Percentiles rank a stretch among this genome's conserved stretches.
Conservation (phyloP, 1,140 invertebrate species). For the Alviniconcha marisindica region DNA sequence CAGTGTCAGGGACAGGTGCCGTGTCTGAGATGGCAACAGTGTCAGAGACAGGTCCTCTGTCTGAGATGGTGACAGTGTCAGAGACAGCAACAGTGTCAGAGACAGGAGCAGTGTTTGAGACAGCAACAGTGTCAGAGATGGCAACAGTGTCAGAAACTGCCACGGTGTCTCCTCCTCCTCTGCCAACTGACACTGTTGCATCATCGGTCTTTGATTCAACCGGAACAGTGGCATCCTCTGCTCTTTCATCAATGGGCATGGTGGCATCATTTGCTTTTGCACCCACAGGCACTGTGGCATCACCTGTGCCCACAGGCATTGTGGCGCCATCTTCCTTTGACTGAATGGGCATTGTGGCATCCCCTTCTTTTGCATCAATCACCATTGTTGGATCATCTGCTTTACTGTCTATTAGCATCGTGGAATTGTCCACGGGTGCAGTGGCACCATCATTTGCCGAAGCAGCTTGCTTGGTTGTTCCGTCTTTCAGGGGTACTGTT, state of each 20-base stretch:
- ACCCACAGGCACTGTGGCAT: conserved; percentile 35
- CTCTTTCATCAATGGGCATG: conserved; percentile 15
- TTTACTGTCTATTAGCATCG: conserved; percentile 37
- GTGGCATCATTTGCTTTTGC: conserved; percentile 37
- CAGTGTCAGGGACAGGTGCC: background rate
- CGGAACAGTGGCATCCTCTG: conserved; percentile 10
- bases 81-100: no score
- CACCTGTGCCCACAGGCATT: conserved; percentile 33
- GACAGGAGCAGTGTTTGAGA: no score
- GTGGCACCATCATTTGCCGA: conserved; percentile 10
- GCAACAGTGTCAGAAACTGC: no score
- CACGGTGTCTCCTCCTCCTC: background rate
- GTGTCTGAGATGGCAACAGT: background rate
- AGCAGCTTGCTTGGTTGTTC: background rate
- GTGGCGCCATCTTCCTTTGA: conserved; percentile 29
- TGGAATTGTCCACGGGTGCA: background rate
- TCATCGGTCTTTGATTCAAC: conserved; percentile 7
- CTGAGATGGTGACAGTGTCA: background rate
- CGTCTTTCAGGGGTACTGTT: background rate
- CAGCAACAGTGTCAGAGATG: no score
- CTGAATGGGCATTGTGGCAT: conserved; percentile 27
- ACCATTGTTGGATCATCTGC: conserved; percentile 18
- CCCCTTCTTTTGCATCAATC: background rate
- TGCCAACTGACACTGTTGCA: background rate
- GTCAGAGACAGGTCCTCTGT: background rate